These are phyloP conservation scores for Sus scrofa DNA, from an alignment of 2,113 vertebrate species.

Conservation along the genomic window DNA sequence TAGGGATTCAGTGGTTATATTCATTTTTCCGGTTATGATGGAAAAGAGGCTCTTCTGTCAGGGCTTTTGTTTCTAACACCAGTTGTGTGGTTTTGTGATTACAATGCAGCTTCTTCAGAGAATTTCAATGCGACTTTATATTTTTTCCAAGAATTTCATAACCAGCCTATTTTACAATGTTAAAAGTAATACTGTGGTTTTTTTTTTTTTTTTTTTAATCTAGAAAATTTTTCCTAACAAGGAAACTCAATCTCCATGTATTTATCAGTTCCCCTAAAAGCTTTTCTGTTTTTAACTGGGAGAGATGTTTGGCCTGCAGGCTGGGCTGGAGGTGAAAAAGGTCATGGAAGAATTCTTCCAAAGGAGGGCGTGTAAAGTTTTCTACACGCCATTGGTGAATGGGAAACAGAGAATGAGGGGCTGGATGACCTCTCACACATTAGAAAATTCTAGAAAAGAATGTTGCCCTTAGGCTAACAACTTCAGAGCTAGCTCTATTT, in stretches of 20 bases:
- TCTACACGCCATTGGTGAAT: conserved; percentile 48
- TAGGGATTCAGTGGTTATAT: neutral
- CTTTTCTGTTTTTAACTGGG: neutral
- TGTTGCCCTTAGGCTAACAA: neutral
- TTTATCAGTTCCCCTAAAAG: neutral
- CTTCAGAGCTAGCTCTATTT: conserved; percentile 37
- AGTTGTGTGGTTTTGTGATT: conserved; percentile 39
- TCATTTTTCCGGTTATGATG: conserved; percentile 17
- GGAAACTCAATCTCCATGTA: neutral
- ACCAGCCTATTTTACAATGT: neutral
- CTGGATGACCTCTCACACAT: conserved; percentile 26
- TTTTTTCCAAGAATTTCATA: conserved; percentile 50
- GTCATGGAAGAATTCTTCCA: conserved; percentile 36
- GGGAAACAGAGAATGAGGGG: conserved; percentile 30
- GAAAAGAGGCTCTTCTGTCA: conserved; percentile 7
- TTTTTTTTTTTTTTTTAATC: neutral
- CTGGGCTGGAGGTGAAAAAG: conserved; percentile 15
- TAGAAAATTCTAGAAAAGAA: conserved; percentile 68
- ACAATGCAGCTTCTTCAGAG: conserved; percentile 36
- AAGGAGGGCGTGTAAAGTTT: neutral
- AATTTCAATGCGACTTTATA: neutral
- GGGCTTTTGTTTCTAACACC: conserved; percentile 15
- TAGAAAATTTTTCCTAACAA: neutral
- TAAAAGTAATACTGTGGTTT: conserved; percentile 18
- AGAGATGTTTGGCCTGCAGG: neutral